Base-by-base conservation (phyloP, 2,113 vertebrate species). In the Furnarius figulus region DNA sequence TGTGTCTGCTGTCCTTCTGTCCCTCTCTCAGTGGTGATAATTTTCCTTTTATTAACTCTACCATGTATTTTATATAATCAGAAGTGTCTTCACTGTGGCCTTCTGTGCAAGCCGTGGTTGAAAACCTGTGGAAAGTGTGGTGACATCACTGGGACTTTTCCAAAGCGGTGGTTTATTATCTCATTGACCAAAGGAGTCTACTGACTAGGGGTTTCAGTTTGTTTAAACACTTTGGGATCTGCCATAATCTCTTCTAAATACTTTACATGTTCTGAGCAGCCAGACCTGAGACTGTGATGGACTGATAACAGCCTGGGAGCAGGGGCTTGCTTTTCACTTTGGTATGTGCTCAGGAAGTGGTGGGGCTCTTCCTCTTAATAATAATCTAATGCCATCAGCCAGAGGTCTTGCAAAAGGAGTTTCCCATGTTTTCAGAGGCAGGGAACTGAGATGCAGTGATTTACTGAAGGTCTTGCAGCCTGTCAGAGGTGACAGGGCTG, bases 401-500 rank as follows among this genome's bases (percentile, higher is more conserved):
- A 0, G 13, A 21, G 66, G 24, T 27, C 80, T 89, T 76, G 52
- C 70, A 42, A 18, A 80, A 67, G 70, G 52, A 3, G 2, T 53
- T 52, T 70, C 49, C 52, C 87, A 31, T 5, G 5, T 87, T 66
- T 72, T 50, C 78, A 50, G 72, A 55, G 89, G 77, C 21, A 71
- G 87, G 87, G 80, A 73, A 33, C 58, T n/a, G 85, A 81, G 84
- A 2, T 15, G 52, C 75, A 50, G 84, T 87, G 85, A 52, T 91
- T 68, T 87, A 11, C 52, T 37, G 78, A 70, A 14, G 19, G 28
- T 33, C 47, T 42, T 4, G 4, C 40, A n/a, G 63, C 46, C 58
- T 0, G 0, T 44, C 49, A 13, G 71, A 25, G 30, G 70, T 0
- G 0, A 37, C 9, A 0, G 1, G 62, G 25, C 40, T 24, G 33